phyloP scores from a whole-genome alignment of 35 echinoderm and acorn worm species.

The Heliocidaris tuberculata region DNA sequence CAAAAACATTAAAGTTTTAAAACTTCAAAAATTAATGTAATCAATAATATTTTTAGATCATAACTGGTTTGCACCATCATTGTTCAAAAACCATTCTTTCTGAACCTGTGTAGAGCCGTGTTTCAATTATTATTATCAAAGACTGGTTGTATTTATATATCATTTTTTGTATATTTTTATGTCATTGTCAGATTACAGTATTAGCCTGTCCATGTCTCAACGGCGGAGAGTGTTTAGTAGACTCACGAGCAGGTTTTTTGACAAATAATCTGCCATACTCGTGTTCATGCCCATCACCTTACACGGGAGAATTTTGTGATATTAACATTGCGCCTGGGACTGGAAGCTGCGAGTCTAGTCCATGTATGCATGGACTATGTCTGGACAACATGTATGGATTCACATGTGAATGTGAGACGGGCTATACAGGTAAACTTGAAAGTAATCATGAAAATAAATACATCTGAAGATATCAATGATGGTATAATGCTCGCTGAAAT shows the following conservation, averaged over 20 bases:
- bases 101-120: no score
- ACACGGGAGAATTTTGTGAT: slow-evolving; percentile 46
- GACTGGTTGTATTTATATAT: background rate
- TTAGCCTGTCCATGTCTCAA: slow-evolving; percentile 51
- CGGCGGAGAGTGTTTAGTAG: slow-evolving; percentile 47
- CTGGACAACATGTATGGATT: slow-evolving; percentile 26
- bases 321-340: slow-evolving; percentile 40
- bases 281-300: slow-evolving; percentile 45
- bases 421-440: slow-evolving; percentile 45
- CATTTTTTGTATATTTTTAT: background rate
- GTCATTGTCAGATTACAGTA: background rate
- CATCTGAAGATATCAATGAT: no score
- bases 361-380: slow-evolving; percentile 59
- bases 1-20: no score
- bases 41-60: no score
- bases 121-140: no score
- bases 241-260: slow-evolving; percentile 31
- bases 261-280: slow-evolving; percentile 19
- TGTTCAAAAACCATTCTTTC: no score
- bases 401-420: slow-evolving; percentile 47
- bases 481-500: no score
- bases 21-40: no score
- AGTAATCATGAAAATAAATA: no score
- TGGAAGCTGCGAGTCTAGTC: slow-evolving; percentile 49
- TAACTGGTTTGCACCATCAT: no score